These are phyloP conservation scores for Ctenomys sociabilis DNA, from an alignment of 2,113 vertebrate genomes.

Conservation along the genomic window DNA sequence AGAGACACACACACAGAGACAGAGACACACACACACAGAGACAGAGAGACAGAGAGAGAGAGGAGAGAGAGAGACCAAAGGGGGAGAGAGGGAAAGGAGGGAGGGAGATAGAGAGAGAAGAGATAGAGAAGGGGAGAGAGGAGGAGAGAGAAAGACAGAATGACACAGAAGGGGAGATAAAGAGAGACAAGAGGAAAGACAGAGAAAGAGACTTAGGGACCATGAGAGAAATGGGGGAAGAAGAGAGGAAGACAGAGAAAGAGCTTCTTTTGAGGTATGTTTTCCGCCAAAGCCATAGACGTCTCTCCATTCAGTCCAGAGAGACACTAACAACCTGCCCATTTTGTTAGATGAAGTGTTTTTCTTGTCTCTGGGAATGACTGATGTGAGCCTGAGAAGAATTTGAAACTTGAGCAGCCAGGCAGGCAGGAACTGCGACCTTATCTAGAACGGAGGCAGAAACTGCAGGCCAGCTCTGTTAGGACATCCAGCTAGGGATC, in stretches of 20 bases:
- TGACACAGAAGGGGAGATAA: too few relatives aligned
- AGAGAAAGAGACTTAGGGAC: background rate
- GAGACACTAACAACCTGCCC: background rate
- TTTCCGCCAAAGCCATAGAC: conserved; percentile 42
- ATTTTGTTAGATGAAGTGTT: conserved; percentile 50
- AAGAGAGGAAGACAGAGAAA: background rate
- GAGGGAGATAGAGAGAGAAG: background rate
- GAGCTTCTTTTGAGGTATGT: background rate
- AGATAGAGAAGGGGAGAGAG: background rate
- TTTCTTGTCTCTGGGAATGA: conserved; percentile 64
- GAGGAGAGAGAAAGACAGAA: background rate
- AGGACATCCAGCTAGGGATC: conserved; percentile 57
- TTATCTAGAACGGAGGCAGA: conserved; percentile 43
- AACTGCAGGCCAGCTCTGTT: conserved; percentile 59
- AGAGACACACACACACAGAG: too few relatives aligned
- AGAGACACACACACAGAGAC: too few relatives aligned
- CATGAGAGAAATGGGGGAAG: background rate
- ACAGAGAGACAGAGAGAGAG: too few relatives aligned
- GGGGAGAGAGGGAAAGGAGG: too few relatives aligned
- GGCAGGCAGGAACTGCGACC: conserved; percentile 54
- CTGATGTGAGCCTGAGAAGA: conserved; percentile 71
- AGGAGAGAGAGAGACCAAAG: background rate
- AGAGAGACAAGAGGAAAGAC: background rate
- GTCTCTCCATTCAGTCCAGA: conserved; percentile 37
- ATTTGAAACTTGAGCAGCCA: conserved; percentile 54